Evolutionary conservation across 2,113 vertebrate genomes (phyloP).

Genomic region (Apteryx owenii): DNA sequence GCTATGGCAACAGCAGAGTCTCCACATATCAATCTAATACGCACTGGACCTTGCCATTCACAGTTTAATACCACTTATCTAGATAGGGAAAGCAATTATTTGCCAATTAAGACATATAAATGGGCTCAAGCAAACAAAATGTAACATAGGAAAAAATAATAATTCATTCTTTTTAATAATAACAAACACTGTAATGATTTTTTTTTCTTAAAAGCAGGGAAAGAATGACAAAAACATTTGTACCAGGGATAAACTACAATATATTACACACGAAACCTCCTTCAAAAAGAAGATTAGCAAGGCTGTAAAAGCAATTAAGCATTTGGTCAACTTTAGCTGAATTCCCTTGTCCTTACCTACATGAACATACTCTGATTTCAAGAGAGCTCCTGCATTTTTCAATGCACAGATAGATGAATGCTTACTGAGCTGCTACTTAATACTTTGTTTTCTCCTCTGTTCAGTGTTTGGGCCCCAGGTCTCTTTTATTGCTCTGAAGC

Average conservation of each 20-base stretch:
- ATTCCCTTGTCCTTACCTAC: constrained; percentile 10
- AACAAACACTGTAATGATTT: not conserved
- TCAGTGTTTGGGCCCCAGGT: not conserved
- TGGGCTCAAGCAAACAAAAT: not conserved
- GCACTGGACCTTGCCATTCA: not conserved
- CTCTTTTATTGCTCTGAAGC: not conserved
- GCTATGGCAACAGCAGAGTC: not conserved
- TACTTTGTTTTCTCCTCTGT: not conserved
- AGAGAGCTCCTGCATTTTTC: not conserved
- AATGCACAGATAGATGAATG: not conserved
- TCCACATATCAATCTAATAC: not conserved
- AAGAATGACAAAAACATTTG: not conserved
- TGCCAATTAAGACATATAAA: not conserved
- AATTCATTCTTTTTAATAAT: not conserved
- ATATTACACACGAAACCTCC: not conserved
- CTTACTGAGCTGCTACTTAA: not conserved
- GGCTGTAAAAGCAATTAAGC: constrained; percentile 4
- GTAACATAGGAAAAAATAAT: not conserved
- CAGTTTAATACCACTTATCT: not conserved
- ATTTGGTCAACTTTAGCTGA: constrained; percentile 5
- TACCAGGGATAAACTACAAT: not conserved
- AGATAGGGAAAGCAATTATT: constrained; percentile 6
- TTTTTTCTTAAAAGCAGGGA: not conserved
- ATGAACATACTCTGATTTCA: not conserved
- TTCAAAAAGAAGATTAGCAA: not conserved